phyloP scores from a whole-genome alignment of 2,113 vertebrate genomes.

The Dendropsophus ebraccatus region DNA sequence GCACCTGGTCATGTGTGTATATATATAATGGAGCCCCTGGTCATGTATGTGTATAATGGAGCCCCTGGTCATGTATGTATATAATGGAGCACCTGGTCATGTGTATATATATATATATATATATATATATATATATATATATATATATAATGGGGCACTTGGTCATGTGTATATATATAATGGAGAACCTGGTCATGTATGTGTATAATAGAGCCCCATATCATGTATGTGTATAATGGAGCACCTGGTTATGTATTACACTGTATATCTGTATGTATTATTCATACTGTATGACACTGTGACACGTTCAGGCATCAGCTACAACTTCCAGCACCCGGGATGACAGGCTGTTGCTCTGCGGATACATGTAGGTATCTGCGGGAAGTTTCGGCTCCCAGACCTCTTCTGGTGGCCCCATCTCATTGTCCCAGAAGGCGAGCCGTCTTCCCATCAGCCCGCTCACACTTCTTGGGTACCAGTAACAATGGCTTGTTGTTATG shows the following conservation, averaged over 20 bases:
- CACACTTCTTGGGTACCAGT: conserved; percentile 31
- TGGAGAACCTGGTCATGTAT: too few relatives aligned
- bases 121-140: too few relatives aligned
- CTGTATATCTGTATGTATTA: background rate
- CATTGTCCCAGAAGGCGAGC: background rate
- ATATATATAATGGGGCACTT: too few relatives aligned
- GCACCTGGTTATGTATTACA: background rate
- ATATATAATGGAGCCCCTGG: background rate
- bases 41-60: too few relatives aligned
- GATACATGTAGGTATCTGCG: too few relatives aligned
- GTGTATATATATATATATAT: too few relatives aligned
- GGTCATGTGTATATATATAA: too few relatives aligned
- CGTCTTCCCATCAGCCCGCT: conserved; percentile 4
- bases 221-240: too few relatives aligned
- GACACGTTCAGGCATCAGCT: background rate
- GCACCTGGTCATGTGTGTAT: background rate
- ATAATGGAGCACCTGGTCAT: too few relatives aligned
- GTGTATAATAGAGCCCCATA: too few relatives aligned
- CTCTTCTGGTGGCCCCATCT: background rate
- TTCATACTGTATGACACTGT: background rate
- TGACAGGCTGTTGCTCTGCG: background rate
- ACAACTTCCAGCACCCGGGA: background rate
- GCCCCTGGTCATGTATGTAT: too few relatives aligned
- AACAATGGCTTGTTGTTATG: conserved; percentile 58
- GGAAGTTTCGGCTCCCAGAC: background rate